Conservation (phyloP, 2,113 vertebrate genomes). For the Hypanus sabinus region DNA sequence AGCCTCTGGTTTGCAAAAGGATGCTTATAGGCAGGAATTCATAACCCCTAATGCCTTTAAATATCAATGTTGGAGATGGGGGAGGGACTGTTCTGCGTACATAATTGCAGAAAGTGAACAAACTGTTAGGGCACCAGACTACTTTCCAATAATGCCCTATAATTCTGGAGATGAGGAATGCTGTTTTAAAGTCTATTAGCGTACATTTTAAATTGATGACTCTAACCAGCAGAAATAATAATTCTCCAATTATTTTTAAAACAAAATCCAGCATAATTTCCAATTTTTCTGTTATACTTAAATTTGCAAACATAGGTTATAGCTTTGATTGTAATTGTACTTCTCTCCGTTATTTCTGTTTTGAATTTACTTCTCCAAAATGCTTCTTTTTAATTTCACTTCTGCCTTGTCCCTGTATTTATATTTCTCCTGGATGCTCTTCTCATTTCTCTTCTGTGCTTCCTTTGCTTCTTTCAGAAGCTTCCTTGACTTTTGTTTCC, state of each 20-base stretch:
- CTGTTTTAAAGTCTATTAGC: neutral
- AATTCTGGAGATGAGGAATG: neutral
- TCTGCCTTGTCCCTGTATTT: neutral
- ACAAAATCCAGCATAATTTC: neutral
- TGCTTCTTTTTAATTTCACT: neutral
- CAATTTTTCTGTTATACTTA: neutral
- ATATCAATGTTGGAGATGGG: neutral
- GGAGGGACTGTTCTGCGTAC: no score
- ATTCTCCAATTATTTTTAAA: neutral
- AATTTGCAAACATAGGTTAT: neutral
- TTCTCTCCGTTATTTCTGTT: neutral
- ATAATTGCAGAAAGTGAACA: neutral
- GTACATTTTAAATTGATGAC: neutral
- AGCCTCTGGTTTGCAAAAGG: neutral
- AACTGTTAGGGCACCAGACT: neutral
- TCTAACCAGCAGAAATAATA: neutral
- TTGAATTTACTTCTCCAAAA: neutral
- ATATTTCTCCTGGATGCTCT: neutral
- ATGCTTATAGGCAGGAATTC: neutral
- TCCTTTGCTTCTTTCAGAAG: neutral
- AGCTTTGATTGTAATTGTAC: neutral
- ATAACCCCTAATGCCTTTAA: neutral
- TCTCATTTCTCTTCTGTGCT: neutral
- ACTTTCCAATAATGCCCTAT: neutral
- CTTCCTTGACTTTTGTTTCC: neutral